Conservation (phyloP, 2,888 invertebrate genomes). For the Adela reaumurella region DNA sequence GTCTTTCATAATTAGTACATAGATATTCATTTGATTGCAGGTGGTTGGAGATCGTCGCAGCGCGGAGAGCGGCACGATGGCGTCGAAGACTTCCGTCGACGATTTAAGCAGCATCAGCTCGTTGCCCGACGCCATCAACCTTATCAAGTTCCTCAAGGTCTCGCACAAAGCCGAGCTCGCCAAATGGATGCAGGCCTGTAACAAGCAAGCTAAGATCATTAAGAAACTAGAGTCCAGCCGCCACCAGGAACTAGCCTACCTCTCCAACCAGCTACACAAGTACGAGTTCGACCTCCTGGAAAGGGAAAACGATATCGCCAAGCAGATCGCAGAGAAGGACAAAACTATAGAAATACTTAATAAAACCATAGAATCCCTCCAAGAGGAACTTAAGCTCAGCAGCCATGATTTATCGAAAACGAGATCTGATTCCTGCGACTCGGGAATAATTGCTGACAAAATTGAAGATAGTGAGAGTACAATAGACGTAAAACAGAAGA, state of each 20-base stretch:
- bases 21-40: no score
- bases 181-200: constrained; percentile 32
- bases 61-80: no score
- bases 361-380: not conserved
- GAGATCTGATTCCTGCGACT: not conserved
- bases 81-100: not conserved
- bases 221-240: constrained; percentile 43
- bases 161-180: constrained; percentile 43
- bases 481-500: not conserved
- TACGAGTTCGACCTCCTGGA: constrained; percentile 36
- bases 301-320: not conserved
- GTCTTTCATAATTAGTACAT: no score
- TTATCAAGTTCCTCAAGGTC: constrained; percentile 43
- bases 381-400: not conserved
- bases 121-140: constrained; percentile 44
- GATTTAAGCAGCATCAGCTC: constrained; percentile 17
- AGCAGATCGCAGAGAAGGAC: not conserved
- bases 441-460: not conserved
- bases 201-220: constrained; percentile 36
- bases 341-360: not conserved
- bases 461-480: not conserved
- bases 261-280: constrained; percentile 41
- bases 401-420: not conserved
- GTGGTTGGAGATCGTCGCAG: no score
- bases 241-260: constrained; percentile 42